Evolutionary conservation across 64 coral and sea anemone genomes (phyloP).

Genomic region (Acropora yongei): DNA sequence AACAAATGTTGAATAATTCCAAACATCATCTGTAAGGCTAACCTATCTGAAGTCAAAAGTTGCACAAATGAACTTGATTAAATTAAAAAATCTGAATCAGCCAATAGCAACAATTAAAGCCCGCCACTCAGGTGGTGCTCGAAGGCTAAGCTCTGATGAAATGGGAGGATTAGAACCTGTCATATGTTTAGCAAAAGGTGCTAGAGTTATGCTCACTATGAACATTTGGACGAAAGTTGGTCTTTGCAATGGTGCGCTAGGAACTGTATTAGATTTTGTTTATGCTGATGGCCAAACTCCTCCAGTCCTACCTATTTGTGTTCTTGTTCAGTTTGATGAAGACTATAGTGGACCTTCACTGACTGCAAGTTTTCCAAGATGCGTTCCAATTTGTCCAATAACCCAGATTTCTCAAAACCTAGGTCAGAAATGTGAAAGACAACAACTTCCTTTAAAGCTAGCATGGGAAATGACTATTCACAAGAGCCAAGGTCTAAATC

Average conservation of each 20-base stretch:
- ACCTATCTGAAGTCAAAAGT: slow-evolving; percentile 52
- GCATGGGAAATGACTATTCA: no score
- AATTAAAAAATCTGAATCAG: slow-evolving; percentile 45
- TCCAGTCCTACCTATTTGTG: slow-evolving; percentile 64
- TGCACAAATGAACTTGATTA: slow-evolving; percentile 49
- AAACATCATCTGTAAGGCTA: slow-evolving; percentile 52
- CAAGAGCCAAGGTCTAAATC: no score
- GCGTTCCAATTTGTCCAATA: slow-evolving; percentile 67
- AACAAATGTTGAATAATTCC: slow-evolving; percentile 35
- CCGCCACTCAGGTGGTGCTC: no score
- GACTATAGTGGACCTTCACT: slow-evolving; percentile 8
- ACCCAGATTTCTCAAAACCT: slow-evolving; percentile 55
- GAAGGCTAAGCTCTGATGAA: no score
- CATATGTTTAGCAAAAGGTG: no score
- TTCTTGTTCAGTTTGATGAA: neutral
- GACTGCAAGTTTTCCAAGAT: slow-evolving; percentile 44
- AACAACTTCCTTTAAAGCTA: slow-evolving; percentile 43
- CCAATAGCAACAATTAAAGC: slow-evolving; percentile 52
- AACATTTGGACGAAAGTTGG: slow-evolving; percentile 61
- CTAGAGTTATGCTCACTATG: no score
- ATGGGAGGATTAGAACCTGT: no score
- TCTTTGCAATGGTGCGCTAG: slow-evolving; percentile 80
- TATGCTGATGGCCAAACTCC: slow-evolving; percentile 64
- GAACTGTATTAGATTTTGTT: slow-evolving; percentile 77
- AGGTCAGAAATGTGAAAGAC: slow-evolving; percentile 60